Percentiles rank a stretch among this genome's conserved stretches.
Conservation (phyloP, 2,888 invertebrate species). For the Tineola bisselliella region DNA sequence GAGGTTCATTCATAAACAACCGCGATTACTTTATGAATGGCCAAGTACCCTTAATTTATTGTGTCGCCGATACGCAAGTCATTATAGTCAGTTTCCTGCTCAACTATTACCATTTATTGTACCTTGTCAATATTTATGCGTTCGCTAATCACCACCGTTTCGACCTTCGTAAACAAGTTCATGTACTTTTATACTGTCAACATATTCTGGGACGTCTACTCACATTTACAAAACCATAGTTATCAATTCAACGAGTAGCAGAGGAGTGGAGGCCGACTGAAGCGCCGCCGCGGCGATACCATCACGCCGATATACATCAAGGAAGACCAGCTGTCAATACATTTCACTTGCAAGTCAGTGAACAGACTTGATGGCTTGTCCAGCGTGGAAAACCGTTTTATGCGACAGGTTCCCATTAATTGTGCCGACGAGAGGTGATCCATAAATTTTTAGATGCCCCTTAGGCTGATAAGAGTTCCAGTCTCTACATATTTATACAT, state of each 20-base stretch:
- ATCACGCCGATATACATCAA: conserved; percentile 65
- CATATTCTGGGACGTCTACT: neutral
- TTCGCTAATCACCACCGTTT: conserved; percentile 1
- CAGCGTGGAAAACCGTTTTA: conserved; percentile 33
- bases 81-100: conserved; percentile 48
- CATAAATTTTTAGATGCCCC: conserved; percentile 13
- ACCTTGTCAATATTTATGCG: conserved; percentile 29
- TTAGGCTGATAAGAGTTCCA: conserved; percentile 7
- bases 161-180: conserved; percentile 7
- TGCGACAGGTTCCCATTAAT: conserved; percentile 47
- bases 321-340: conserved; percentile 68
- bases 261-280: conserved; percentile 52
- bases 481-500: conserved; percentile 1
- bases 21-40: conserved; percentile 58
- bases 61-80: conserved; percentile 22
- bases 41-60: conserved; percentile 48
- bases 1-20: conserved; percentile 62
- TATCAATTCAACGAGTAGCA: conserved; percentile 57
- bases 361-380: conserved; percentile 51
- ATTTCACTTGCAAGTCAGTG: conserved; percentile 53
- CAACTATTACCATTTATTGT: conserved; percentile 53
- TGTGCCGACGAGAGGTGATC: conserved; percentile 24
- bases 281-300: conserved; percentile 59
- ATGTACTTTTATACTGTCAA: conserved; percentile 1
- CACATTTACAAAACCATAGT: conserved; percentile 16